phyloP scores from a whole-genome alignment of 2,113 vertebrate species.

The Bombycilla garrulus region DNA sequence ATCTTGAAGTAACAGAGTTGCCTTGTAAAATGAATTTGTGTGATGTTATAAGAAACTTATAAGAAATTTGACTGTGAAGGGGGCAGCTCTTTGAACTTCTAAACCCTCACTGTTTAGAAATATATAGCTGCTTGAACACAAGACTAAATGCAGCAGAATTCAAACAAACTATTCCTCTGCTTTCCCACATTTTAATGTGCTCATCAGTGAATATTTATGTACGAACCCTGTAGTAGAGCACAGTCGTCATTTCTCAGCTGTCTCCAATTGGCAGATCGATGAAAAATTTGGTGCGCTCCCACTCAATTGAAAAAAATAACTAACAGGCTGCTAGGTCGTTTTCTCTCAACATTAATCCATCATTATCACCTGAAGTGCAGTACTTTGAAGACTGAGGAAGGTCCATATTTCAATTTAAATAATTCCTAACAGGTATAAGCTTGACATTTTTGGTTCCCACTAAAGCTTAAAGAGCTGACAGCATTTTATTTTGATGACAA shows the following conservation, averaged over 20 bases:
- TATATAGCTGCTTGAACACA: not conserved
- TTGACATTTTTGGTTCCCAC: slow-evolving; percentile 67
- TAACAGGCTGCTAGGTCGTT: slow-evolving; percentile 68
- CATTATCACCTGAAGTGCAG: slow-evolving; percentile 70
- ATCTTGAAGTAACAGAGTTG: slow-evolving; percentile 57
- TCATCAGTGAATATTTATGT: slow-evolving; percentile 63
- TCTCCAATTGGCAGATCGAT: slow-evolving; percentile 68
- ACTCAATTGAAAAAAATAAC: slow-evolving; percentile 58
- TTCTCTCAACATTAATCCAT: slow-evolving; percentile 70
- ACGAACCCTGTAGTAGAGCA: not conserved
- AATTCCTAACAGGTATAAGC: slow-evolving; percentile 67
- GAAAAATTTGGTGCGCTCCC: slow-evolving; percentile 69
- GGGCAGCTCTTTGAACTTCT: slow-evolving; percentile 57
- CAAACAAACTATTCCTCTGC: slow-evolving; percentile 5
- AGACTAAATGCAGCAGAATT: not conserved
- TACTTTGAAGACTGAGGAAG: slow-evolving; percentile 67
- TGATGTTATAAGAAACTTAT: slow-evolving; percentile 47
- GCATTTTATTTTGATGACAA: slow-evolving; percentile 52
- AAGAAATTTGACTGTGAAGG: slow-evolving; percentile 40
- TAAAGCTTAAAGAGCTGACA: slow-evolving; percentile 63
- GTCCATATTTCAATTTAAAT: slow-evolving; percentile 73
- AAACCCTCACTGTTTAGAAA: slow-evolving; percentile 41
- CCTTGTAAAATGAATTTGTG: slow-evolving; percentile 60
- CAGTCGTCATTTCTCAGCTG: slow-evolving; percentile 68
- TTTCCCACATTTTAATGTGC: slow-evolving; percentile 36